Conservation (phyloP, 1,140 invertebrate species). For the Drosophila sturtevanti region DNA sequence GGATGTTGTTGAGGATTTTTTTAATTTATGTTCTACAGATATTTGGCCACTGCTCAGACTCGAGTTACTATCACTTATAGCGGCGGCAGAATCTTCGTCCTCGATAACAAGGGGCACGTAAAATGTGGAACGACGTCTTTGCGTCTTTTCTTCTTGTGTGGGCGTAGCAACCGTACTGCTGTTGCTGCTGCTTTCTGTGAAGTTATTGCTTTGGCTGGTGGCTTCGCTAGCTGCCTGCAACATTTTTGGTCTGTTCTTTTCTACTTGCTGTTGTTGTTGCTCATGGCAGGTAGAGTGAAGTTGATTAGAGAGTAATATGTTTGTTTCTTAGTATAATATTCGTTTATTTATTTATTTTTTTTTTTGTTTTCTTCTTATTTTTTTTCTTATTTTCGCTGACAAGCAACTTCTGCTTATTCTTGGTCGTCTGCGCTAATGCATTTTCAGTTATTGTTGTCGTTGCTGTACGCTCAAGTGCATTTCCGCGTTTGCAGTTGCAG, state of each 20-base stretch:
- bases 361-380: conserved; percentile 1
- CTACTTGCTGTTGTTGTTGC: conserved; percentile 33
- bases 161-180: conserved; percentile 28
- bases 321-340: conserved; percentile 11
- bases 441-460: conserved; percentile 51
- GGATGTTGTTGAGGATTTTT: conserved; percentile 1
- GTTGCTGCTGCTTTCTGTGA: conserved; percentile 54
- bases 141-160: conserved; percentile 72
- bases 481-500: conserved; percentile 70
- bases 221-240: conserved; percentile 65
- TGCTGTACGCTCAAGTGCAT: conserved; percentile 74
- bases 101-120: conserved; percentile 85
- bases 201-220: conserved; percentile 60
- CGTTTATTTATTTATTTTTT: neutral
- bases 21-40: neutral
- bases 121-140: conserved; percentile 85
- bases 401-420: conserved; percentile 7
- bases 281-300: conserved; percentile 24
- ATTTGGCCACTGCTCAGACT: conserved; percentile 30
- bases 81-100: conserved; percentile 61
- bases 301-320: neutral
- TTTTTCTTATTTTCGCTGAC: conserved; percentile 9
- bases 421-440: conserved; percentile 19
- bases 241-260: conserved; percentile 63
- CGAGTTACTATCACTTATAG: conserved; percentile 49